Conservation (phyloP, 2,113 vertebrate species). For the Tetrax tetrax region DNA sequence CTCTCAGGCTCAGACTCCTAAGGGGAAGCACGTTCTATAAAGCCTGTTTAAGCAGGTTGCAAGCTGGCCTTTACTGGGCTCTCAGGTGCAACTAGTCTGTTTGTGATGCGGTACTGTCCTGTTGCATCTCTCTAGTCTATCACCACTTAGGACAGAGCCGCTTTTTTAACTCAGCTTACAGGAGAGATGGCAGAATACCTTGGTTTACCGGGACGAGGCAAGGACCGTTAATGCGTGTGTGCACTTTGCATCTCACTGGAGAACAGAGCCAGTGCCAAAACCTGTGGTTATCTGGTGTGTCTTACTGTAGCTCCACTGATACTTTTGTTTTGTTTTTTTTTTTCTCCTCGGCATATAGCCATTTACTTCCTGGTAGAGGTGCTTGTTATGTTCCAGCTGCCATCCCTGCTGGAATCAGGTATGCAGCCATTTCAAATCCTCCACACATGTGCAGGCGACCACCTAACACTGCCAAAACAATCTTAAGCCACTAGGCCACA, state of each 20-base stretch:
- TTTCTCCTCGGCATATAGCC: background rate
- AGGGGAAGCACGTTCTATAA: background rate
- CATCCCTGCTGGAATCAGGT: background rate
- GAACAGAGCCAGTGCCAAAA: background rate
- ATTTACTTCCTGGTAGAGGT: background rate
- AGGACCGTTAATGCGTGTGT: background rate
- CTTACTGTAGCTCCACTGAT: background rate
- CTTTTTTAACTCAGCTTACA: background rate
- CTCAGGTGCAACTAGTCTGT: background rate
- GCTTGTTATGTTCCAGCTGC: background rate
- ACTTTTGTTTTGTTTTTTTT: background rate
- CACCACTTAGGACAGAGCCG: background rate
- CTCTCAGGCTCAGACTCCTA: background rate
- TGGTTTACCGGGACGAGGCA: background rate
- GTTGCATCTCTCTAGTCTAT: background rate
- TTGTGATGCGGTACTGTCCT: fast-evolving
- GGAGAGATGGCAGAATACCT: background rate
- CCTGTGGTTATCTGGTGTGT: background rate
- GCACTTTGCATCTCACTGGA: background rate
- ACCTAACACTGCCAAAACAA: no score
- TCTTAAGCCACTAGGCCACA: background rate
- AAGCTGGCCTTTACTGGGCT: background rate
- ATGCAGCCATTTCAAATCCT: background rate
- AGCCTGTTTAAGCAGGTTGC: background rate
- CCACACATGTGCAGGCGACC: background rate